Evolutionary conservation across 2,888 invertebrate genomes (phyloP).

Genomic region (Chrysolina oricalcia): DNA sequence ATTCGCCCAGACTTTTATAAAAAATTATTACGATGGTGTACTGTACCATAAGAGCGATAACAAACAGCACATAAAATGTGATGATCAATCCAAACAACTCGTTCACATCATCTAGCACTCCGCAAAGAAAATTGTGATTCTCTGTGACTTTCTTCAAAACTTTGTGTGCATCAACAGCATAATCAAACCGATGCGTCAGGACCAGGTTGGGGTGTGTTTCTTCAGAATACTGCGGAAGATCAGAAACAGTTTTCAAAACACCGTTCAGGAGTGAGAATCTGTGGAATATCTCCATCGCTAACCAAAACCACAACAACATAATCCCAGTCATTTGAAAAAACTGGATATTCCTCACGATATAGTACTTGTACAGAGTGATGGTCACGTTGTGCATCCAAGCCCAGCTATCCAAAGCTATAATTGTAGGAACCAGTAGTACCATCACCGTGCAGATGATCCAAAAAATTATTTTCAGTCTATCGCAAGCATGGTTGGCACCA

Average conservation of each 20-base stretch:
- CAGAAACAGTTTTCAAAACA: background rate
- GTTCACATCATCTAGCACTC: constrained; percentile 24
- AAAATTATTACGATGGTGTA: constrained; percentile 18
- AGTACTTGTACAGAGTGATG: background rate
- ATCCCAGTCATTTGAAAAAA: constrained; percentile 10
- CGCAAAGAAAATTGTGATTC: constrained; percentile 31
- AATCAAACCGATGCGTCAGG: background rate
- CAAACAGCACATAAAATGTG: constrained; percentile 23
- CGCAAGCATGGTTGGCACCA: background rate
- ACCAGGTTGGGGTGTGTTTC: too few relatives aligned
- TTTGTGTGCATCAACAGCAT: background rate
- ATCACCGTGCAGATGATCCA: background rate
- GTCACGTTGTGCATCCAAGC: background rate
- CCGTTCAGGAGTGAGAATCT: constrained; percentile 34
- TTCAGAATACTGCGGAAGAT: background rate
- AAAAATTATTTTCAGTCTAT: background rate
- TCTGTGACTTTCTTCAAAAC: constrained; percentile 16
- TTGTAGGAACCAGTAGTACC: background rate
- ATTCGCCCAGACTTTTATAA: background rate
- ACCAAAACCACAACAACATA: constrained; percentile 28
- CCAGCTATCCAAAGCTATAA: constrained; percentile 13
- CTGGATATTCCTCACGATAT: constrained; percentile 22
- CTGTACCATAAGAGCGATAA: constrained; percentile 28
- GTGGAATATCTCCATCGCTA: constrained; percentile 30
- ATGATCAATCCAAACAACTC: constrained; percentile 29